phyloP scores from a whole-genome alignment of 2,113 vertebrate genomes.

The Phycodurus eques region DNA sequence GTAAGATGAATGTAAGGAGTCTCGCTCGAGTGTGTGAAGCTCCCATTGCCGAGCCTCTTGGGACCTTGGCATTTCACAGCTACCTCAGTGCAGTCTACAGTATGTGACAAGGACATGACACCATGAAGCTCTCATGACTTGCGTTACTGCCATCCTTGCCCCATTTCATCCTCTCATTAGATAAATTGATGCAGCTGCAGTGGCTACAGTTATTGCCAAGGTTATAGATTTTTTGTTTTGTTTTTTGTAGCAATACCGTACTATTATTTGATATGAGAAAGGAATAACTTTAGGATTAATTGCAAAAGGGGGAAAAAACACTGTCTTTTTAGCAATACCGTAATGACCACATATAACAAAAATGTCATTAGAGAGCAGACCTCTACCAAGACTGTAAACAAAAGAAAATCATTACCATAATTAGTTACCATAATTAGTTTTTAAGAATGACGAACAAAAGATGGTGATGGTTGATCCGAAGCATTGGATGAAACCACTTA shows the following conservation, averaged over 20 bases:
- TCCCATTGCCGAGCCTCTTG: slow-evolving; percentile 24
- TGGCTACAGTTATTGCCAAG: slow-evolving; percentile 20
- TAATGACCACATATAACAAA: not conserved
- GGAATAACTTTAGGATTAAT: not conserved
- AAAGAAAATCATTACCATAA: not conserved
- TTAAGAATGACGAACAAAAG: not conserved
- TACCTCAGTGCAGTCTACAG: slow-evolving; percentile 26
- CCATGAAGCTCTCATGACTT: slow-evolving; percentile 25
- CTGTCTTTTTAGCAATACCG: not conserved
- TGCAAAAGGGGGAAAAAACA: not conserved
- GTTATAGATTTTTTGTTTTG: slow-evolving; percentile 32
- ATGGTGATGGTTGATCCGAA: not conserved
- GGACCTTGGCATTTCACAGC: slow-evolving; percentile 51
- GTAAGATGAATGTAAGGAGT: slow-evolving; percentile 42
- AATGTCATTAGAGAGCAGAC: not conserved
- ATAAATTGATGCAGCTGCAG: slow-evolving; percentile 29
- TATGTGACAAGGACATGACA: slow-evolving; percentile 52
- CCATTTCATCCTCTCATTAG: slow-evolving; percentile 19
- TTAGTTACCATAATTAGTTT: not conserved
- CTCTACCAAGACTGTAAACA: not conserved
- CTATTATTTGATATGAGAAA: too few species aligned
- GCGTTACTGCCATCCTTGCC: slow-evolving; percentile 18
- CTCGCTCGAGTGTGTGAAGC: slow-evolving; percentile 15
- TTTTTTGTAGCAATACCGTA: slow-evolving; percentile 1
- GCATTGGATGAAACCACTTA: not conserved